These are phyloP conservation scores for Oppia nitens DNA, from an alignment of 1,140 invertebrate species.

Conservation along the genomic window DNA sequence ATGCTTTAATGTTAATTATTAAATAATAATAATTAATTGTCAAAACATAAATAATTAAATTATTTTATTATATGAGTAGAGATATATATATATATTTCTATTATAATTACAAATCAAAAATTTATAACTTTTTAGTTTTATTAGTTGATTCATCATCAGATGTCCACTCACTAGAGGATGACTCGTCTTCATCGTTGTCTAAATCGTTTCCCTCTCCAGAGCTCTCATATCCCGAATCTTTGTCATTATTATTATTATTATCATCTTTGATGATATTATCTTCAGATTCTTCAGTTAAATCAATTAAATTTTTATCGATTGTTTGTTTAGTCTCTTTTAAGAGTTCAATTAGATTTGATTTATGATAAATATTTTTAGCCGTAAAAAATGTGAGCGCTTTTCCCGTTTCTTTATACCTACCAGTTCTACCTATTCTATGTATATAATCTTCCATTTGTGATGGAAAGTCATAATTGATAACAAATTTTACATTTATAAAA, in stretches of 20 bases:
- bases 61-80: too few species aligned
- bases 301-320: not conserved
- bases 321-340: not conserved
- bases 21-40: too few species aligned
- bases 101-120: not conserved
- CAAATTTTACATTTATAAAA: conserved; percentile 39
- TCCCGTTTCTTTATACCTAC: conserved; percentile 25
- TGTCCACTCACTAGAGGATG: not conserved
- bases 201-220: not conserved
- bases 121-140: not conserved
- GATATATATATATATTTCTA: too few species aligned
- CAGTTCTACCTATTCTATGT: conserved; percentile 41
- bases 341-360: not conserved
- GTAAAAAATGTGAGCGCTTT: conserved; percentile 6
- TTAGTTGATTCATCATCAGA: not conserved
- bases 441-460: conserved; percentile 40
- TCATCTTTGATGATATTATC: not conserved
- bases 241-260: too few species aligned
- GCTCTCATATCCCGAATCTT: not conserved
- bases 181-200: not conserved
- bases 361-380: not conserved
- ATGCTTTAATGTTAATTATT: too few species aligned
- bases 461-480: conserved; percentile 41
- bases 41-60: too few species aligned
- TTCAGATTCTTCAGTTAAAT: not conserved